phyloP scores from a whole-genome alignment of 2,113 vertebrate genomes.

The Atractosteus spatula region DNA sequence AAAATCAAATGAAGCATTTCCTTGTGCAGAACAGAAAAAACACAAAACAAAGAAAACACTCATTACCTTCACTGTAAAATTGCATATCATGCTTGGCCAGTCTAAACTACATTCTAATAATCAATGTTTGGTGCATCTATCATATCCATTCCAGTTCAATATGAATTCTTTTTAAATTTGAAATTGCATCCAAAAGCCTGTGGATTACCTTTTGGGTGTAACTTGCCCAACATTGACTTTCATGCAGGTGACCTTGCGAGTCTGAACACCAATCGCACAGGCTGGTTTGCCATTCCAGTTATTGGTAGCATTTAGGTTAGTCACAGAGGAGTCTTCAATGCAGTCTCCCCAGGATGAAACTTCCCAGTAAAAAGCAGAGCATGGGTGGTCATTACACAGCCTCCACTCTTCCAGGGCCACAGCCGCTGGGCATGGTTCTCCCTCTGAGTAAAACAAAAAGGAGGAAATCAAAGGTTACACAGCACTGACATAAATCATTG shows the following conservation, averaged over 20 bases:
- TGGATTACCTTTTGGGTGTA: constrained; percentile 78
- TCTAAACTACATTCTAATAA: no score
- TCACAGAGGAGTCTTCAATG: constrained; percentile 55
- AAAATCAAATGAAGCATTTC: no score
- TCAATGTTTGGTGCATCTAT: no score
- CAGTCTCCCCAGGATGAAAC: constrained; percentile 80
- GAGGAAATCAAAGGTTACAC: no score
- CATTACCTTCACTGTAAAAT: no score
- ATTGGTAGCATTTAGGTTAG: constrained; percentile 59
- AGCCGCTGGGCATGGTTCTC: constrained; percentile 77
- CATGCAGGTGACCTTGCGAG: constrained; percentile 77
- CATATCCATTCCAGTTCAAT: no score
- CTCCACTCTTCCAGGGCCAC: constrained; percentile 80
- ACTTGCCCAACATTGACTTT: constrained; percentile 78
- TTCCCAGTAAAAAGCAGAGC: constrained; percentile 83
- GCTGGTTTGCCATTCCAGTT: constrained; percentile 56
- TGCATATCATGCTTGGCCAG: no score
- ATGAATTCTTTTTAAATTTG: no score
- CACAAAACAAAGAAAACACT: no score
- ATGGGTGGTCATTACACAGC: constrained; percentile 79
- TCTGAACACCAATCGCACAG: constrained; percentile 81
- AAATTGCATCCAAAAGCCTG: not conserved
- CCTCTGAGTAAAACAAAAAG: constrained; percentile 56
- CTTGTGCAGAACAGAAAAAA: no score
- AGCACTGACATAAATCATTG: no score